Evolutionary conservation across 2,113 vertebrate genomes (phyloP), one percentile per base, ranked within the genome.

Genomic region (Pelobates fuscus): DNA sequence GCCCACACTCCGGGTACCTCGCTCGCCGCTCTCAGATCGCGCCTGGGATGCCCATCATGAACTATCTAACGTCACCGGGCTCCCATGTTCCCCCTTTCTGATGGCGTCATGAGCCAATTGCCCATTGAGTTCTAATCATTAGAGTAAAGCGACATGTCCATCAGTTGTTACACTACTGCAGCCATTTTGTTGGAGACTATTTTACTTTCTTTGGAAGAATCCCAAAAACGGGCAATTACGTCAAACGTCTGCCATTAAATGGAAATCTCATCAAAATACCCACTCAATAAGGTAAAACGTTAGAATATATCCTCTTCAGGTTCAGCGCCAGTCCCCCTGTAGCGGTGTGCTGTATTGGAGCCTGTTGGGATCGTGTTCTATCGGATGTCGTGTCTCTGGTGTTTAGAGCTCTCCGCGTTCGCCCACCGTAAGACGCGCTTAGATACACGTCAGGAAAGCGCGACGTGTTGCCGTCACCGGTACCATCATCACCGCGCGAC

Each of bases 11-110:
- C 32, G 32, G 5, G 32, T 37, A 5, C 30, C 1, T 17, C 37
- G 54, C 20, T 14, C 43, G 55, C 54, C 55, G 15, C 12, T 17
- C 60, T 27, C 30, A 66, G 52, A 14, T 30, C 37, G 1, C 0
- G 0, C 3, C 7, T 7, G 15, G 1, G 2, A 2, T 63, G 77
- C 80, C 81, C 75, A 81, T 67, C 25, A 54, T 41, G 0, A 0
- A n/a, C 55, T n/a, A 18, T 37, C 2, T 46, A 15, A 37, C 57
- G 8, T 17, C 61, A 20, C n/a, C 20, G 8, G 6, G 25, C 26
- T 23, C 30, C 25, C 8, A 20, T 14, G 79, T 82, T 82, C 78
- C 84, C 7, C 62, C 3, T 5, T 0, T 21, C 52, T 26, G 2
- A 23, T 41, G 26, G 63, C 23, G 66, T 26, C 61, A 84, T 78